Evolutionary conservation across 2,888 invertebrate genomes (phyloP), one percentile per base, ranked within the genome.

Genomic region (Muschampia plurimacula): DNA sequence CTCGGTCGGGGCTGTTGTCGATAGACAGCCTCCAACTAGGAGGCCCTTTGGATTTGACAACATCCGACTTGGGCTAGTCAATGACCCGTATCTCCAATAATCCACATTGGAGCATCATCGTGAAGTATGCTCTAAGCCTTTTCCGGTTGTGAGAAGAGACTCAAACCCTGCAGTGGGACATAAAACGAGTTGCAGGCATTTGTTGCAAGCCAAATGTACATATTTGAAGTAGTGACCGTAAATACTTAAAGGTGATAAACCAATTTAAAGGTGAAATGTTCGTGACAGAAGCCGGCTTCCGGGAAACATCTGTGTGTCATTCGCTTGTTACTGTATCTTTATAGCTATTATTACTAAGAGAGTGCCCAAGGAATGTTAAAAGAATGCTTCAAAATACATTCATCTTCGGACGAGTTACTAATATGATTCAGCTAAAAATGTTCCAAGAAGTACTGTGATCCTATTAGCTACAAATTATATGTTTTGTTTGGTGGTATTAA

Each of bases 251-350:
- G 74, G 74, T 72, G 8, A 49, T 65, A 65, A 65, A 64, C 10
- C 64, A 64, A 64, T 28, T 44, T 69, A 73, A 74, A 74, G 77
- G 73, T 69, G 71, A 74, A 67, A 66, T 68, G 55, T 68, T 71
- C 59, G 64, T 72, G 73, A 69, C 74, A 65, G 71, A 46, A 73
- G 46, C 46, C 72, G 7, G 67, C 69, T 78, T 78, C 78, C 77
- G 76, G 77, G 72, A 78, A 77, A 75, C 69, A 77, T 73, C 67
- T 65, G 65, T 57, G 72, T 12, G 39, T 55, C 52, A 41, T 65
- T 46, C 71, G 67, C 75, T 65, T 70, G 15, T 59, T 32, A 55
- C 55, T 59, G 57, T 10, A 59, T 28, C 28, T 59, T 12, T 22
- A 59, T 59, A 9, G 57, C 1, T 15, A 59, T 55, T 55, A 59